Evolutionary conservation across 2,113 vertebrate genomes (phyloP).

Genomic region (Muntiacus muntjak): DNA sequence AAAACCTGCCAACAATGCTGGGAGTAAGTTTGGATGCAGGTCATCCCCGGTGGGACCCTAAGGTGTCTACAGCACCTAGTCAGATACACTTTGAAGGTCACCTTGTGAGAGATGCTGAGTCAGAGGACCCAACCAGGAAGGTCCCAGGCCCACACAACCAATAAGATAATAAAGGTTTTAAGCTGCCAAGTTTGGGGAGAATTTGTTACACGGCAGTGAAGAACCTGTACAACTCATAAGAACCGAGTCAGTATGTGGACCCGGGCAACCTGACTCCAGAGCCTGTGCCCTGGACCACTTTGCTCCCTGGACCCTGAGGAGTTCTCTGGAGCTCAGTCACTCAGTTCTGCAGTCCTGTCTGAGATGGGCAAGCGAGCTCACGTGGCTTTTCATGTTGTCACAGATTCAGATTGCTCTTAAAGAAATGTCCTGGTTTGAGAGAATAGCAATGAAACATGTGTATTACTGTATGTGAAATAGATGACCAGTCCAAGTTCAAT

Average conservation of each 20-base stretch:
- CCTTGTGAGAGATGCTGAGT: not conserved
- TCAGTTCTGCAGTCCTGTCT: not conserved
- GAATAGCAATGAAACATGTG: not conserved
- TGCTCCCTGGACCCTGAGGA: not conserved
- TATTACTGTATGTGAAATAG: not conserved
- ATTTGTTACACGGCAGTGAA: not conserved
- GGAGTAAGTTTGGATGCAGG: not conserved
- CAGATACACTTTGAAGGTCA: too few species aligned
- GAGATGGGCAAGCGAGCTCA: not conserved
- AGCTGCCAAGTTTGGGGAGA: not conserved
- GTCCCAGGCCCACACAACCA: not conserved
- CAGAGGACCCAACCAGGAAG: not conserved
- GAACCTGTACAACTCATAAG: too few species aligned
- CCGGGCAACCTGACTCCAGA: rapidly evolving
- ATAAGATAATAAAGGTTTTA: not conserved
- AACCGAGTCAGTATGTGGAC: not conserved
- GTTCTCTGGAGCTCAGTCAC: not conserved
- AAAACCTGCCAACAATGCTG: not conserved
- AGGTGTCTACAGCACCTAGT: not conserved
- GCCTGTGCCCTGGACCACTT: not conserved
- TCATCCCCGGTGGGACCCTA: not conserved
- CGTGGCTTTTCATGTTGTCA: not conserved
- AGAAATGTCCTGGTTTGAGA: not conserved
- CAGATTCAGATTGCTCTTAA: not conserved
- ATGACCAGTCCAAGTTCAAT: not conserved